Conservation (phyloP, 2,888 invertebrate species). For the Salticus scenicus region DNA sequence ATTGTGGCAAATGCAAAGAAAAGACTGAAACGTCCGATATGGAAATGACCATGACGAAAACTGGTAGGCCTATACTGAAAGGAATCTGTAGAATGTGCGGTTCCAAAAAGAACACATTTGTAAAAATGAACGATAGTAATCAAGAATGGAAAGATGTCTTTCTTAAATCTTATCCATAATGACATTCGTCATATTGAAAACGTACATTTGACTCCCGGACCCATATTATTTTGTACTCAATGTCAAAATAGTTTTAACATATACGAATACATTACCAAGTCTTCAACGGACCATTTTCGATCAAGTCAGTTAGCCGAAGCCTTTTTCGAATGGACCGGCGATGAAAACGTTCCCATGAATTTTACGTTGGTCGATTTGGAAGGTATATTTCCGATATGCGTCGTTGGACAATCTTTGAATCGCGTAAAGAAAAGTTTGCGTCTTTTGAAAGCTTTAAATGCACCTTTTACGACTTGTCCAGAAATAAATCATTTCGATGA, state of each 20-base stretch:
- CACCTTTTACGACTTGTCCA: too few relatives aligned
- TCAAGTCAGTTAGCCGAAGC: constrained; percentile 9
- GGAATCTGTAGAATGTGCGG: neutral
- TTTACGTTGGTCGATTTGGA: neutral
- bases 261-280: too few relatives aligned
- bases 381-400: constrained; percentile 6
- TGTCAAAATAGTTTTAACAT: too few relatives aligned
- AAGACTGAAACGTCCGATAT: neutral
- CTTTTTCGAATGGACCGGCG: neutral
- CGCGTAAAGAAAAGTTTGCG: neutral
- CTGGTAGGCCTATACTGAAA: neutral
- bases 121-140: neutral
- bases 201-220: too few relatives aligned
- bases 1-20: constrained; percentile 5
- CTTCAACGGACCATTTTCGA: too few relatives aligned
- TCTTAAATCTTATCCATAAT: too few relatives aligned
- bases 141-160: too few relatives aligned
- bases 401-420: neutral
- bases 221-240: too few relatives aligned
- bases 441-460: neutral
- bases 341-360: neutral
- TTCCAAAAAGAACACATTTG: neutral
- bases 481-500: too few relatives aligned
- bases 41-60: neutral
- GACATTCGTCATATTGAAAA: too few relatives aligned